These are phyloP conservation scores for Graptemys geographica DNA, from an alignment of 2,797 vertebrate species.

Conservation along the genomic window DNA sequence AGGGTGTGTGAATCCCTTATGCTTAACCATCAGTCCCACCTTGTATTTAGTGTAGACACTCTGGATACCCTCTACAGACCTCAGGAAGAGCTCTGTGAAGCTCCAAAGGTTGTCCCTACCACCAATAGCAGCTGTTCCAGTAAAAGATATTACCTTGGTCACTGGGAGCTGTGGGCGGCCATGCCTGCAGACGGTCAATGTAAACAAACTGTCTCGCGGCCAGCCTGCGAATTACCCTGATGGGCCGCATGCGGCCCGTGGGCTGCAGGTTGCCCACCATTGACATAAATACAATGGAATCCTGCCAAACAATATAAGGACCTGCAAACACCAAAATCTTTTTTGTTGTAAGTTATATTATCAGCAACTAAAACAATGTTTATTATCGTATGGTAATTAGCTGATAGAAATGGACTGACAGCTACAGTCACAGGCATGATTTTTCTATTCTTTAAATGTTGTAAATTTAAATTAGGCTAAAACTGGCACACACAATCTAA, in stretches of 20 bases:
- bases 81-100: neutral
- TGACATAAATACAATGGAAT: neutral
- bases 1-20: neutral
- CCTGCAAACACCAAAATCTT: neutral
- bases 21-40: neutral
- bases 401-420: accelerated
- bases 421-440: neutral
- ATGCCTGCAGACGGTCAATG: no score
- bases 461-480: neutral
- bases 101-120: neutral
- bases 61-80: neutral
- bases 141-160: neutral
- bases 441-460: neutral
- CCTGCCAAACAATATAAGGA: neutral
- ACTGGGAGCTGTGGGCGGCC: no score
- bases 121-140: neutral
- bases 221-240: no score
- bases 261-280: no score
- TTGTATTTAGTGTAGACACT: neutral
- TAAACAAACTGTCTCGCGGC: no score
- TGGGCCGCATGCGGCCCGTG: no score
- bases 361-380: neutral
- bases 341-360: neutral
- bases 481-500: neutral
- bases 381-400: neutral